Conservation (phyloP, 2,888 invertebrate species). For the Drosophila basisetae region DNA sequence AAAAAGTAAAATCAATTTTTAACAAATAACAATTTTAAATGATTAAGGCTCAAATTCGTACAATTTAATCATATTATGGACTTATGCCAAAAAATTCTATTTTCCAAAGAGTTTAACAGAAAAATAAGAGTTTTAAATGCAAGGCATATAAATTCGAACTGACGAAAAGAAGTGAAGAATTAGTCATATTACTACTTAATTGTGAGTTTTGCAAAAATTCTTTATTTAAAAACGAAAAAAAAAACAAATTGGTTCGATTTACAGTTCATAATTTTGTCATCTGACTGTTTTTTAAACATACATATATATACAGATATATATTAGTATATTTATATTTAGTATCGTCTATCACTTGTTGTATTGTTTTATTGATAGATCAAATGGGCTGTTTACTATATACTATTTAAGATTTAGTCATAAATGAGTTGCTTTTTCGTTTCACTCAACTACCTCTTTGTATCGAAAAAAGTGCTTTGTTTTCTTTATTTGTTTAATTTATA, state of each 20-base stretch:
- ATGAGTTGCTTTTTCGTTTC: constrained; percentile 16
- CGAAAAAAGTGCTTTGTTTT: constrained; percentile 2
- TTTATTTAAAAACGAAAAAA: constrained; percentile 1
- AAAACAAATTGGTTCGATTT: not conserved
- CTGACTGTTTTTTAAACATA: not conserved
- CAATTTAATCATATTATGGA: not conserved
- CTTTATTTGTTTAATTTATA: constrained; percentile 39
- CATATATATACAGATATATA: not conserved
- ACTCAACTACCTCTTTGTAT: constrained; percentile 21
- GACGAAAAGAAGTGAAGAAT: too few relatives aligned
- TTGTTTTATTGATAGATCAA: constrained; percentile 12
- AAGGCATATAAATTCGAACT: not conserved
- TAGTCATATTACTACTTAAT: too few relatives aligned
- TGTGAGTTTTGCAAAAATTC: not conserved
- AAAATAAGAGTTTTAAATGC: not conserved
- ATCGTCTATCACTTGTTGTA: constrained; percentile 6
- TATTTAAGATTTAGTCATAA: constrained; percentile 35
- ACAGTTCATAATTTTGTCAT: not conserved
- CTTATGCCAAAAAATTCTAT: not conserved
- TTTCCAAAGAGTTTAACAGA: not conserved
- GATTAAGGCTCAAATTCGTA: not conserved
- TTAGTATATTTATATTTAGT: constrained; percentile 2
- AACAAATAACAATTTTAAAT: not conserved
- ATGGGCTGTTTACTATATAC: constrained; percentile 35
- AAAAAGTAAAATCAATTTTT: not conserved